Conservation (phyloP, 2,888 invertebrate species). For the Sminthurides aquaticus region DNA sequence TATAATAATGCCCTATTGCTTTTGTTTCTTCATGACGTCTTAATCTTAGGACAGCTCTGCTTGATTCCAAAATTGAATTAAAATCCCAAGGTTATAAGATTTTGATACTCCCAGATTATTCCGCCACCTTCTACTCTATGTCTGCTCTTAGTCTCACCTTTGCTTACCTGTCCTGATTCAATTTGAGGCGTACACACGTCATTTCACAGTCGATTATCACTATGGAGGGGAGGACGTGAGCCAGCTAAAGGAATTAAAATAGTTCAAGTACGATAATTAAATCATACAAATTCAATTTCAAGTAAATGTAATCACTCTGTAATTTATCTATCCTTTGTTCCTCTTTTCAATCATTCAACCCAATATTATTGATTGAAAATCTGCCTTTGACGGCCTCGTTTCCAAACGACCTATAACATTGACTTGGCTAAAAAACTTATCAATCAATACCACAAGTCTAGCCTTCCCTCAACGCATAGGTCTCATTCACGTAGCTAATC, state of each 20-base stretch:
- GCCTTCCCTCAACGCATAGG: no score
- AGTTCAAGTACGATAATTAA: not conserved
- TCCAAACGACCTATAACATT: no score
- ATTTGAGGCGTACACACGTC: not conserved
- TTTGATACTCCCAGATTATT: no score
- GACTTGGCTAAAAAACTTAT: no score
- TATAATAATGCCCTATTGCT: not conserved
- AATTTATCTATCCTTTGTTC: not conserved
- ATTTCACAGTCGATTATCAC: not conserved
- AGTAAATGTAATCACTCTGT: not conserved
- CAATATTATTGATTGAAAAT: no score
- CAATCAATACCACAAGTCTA: no score
- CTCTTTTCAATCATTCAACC: no score
- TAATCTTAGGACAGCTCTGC: not conserved
- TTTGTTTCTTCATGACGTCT: not conserved
- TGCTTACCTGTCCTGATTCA: no score
- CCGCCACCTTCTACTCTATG: no score
- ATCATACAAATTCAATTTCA: not conserved
- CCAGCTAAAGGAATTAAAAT: not conserved
- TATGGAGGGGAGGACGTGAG: not conserved
- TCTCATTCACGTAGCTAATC: no score
- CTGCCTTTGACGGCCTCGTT: no score
- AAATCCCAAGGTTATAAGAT: not conserved
- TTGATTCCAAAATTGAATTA: constrained; percentile 6
- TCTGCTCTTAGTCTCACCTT: no score